Conservation (phyloP, 1,140 invertebrate genomes). For the Stenopsyche tienmushanensis region DNA sequence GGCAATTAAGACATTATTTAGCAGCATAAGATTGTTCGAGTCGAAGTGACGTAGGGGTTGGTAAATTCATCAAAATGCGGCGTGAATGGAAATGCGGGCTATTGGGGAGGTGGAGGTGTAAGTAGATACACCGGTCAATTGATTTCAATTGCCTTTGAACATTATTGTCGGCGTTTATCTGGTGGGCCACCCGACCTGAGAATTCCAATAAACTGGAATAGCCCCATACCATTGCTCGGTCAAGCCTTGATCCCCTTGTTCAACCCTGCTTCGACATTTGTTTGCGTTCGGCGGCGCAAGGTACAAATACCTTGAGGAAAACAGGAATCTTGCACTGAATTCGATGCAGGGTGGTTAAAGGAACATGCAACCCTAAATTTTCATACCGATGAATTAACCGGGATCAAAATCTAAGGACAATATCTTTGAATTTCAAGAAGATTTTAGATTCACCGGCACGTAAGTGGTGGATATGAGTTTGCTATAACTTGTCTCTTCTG, state of each 20-base stretch:
- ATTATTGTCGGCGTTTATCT: slow-evolving; percentile 38
- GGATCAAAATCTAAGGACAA: too few species aligned
- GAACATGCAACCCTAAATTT: background rate
- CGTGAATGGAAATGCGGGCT: background rate
- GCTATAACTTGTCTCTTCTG: too few species aligned
- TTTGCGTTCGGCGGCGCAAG: slow-evolving; percentile 18
- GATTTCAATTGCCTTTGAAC: slow-evolving; percentile 39
- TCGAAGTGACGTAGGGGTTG: too few species aligned
- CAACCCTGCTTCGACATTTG: slow-evolving; percentile 8
- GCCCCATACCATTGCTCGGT: background rate
- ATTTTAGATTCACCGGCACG: too few species aligned
- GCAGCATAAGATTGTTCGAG: too few species aligned
- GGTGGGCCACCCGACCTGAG: slow-evolving; percentile 28
- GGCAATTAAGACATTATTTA: too few species aligned
- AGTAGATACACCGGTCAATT: slow-evolving; percentile 27
- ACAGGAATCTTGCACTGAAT: slow-evolving; percentile 9
- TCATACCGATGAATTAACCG: too few species aligned
- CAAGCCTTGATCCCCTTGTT: background rate
- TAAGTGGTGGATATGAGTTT: too few species aligned
- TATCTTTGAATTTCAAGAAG: too few species aligned
- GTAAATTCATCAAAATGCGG: background rate
- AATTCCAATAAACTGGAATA: slow-evolving; percentile 36
- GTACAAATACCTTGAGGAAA: background rate
- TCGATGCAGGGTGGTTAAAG: background rate
- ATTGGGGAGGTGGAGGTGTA: background rate